These are phyloP conservation scores for Alca torda DNA, from an alignment of 2,797 vertebrate species.

Conservation along the genomic window DNA sequence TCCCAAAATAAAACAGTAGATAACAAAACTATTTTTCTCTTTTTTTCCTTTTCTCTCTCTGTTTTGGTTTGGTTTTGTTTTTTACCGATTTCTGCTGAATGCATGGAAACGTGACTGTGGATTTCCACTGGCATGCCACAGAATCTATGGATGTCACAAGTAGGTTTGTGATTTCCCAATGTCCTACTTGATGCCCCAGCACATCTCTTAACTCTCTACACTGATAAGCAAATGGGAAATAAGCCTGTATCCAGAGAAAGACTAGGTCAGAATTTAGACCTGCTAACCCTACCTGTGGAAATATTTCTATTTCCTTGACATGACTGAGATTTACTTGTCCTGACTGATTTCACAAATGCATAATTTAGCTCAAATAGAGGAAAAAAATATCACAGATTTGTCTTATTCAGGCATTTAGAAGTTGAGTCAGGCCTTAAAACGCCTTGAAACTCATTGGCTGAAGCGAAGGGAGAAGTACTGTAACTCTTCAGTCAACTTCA, in stretches of 20 bases:
- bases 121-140: not conserved
- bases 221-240: not conserved
- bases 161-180: not conserved
- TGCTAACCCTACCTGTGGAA: not conserved
- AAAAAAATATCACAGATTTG: not conserved
- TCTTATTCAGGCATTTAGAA: not conserved
- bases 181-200: not conserved
- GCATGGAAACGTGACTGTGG: not conserved
- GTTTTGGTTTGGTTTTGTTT: not conserved
- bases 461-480: not conserved
- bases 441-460: not conserved
- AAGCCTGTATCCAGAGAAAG: not conserved
- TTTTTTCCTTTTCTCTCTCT: too few species aligned
- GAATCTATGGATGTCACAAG: not conserved
- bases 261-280: not conserved
- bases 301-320: not conserved
- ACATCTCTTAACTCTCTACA: not conserved
- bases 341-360: not conserved
- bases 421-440: not conserved
- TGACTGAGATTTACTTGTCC: not conserved
- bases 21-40: not conserved
- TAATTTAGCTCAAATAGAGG: not conserved
- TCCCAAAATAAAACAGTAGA: not conserved
- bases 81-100: not conserved
- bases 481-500: not conserved